A percentile compares a stretch with the other conserved stretches of the same genome.
Conservation (phyloP, 2,888 invertebrate genomes). For the Dione vanillae region DNA sequence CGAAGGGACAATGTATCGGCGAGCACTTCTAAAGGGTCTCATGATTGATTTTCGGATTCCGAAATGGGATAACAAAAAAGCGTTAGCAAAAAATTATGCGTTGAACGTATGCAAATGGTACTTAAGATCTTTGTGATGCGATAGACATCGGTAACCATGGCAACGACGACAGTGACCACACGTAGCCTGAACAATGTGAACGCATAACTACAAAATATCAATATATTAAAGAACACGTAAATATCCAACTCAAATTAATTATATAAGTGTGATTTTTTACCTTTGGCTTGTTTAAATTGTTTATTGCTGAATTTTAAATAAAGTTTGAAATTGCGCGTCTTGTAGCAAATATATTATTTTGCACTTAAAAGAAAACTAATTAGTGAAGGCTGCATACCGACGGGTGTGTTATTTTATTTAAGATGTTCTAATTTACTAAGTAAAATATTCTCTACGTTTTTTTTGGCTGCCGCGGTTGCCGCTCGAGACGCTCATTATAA, state of each 20-base stretch:
- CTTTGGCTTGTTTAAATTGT: background rate
- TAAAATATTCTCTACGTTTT: conserved; percentile 26
- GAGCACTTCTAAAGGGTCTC: conserved; percentile 31
- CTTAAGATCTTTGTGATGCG: conserved; percentile 38
- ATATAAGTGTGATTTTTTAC: no score
- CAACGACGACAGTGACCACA: conserved; percentile 1
- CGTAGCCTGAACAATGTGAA: background rate
- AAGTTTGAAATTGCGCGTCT: conserved; percentile 17
- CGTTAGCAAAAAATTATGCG: conserved; percentile 51
- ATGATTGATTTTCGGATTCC: conserved; percentile 51
- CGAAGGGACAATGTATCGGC: conserved; percentile 30
- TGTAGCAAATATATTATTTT: conserved; percentile 11
- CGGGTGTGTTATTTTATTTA: conserved; percentile 25
- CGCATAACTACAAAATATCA: background rate
- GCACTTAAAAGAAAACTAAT: conserved; percentile 16
- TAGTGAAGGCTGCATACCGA: conserved; percentile 13
- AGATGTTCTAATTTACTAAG: conserved; percentile 24
- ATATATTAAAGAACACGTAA: no score
- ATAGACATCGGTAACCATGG: conserved; percentile 28
- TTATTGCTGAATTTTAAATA: conserved; percentile 4
- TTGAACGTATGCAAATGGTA: conserved; percentile 54
- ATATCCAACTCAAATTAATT: no score
- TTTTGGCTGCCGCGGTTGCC: conserved; percentile 12
- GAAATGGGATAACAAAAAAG: conserved; percentile 46
- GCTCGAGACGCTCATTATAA: conserved; percentile 22